These are phyloP conservation scores for Elysia chlorotica DNA, from an alignment of 1,140 invertebrate genomes.

Conservation along the genomic window DNA sequence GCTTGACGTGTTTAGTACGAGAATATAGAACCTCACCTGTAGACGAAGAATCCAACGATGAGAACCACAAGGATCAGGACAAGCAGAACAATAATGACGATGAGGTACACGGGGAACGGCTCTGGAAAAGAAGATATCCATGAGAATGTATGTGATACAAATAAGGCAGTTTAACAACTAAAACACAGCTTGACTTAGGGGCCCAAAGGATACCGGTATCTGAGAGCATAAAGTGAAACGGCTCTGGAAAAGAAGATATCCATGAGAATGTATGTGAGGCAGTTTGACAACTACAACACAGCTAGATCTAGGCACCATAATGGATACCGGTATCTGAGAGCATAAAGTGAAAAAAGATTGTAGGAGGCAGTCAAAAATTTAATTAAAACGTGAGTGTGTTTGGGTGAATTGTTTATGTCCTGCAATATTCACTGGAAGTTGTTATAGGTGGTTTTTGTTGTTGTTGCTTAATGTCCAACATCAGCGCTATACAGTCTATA, in stretches of 20 bases:
- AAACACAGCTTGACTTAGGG: not conserved
- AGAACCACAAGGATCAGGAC: slow-evolving; percentile 77
- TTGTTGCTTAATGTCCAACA: too few relatives aligned
- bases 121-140: slow-evolving; percentile 44
- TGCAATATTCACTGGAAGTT: too few relatives aligned
- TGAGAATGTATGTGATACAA: not conserved
- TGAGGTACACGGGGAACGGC: slow-evolving; percentile 85
- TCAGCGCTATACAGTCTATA: too few relatives aligned
- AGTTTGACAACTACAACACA: not conserved
- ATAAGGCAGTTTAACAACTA: not conserved
- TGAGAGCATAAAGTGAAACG: slow-evolving; percentile 67
- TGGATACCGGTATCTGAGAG: not conserved
- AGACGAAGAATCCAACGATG: slow-evolving; percentile 73
- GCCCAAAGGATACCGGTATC: not conserved
- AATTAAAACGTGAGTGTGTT: not conserved
- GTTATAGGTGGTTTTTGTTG: too few relatives aligned
- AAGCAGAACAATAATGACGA: slow-evolving; percentile 82
- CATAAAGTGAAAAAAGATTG: slow-evolving; percentile 64
- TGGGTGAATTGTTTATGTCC: too few relatives aligned
- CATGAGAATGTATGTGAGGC: not conserved
- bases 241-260: slow-evolving; percentile 63
- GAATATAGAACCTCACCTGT: slow-evolving; percentile 65
- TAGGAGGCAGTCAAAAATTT: not conserved
- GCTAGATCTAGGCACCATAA: not conserved
- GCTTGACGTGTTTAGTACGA: too few relatives aligned